These are phyloP conservation scores for Ormyrus pomaceus DNA, from an alignment of 2,888 invertebrate genomes.

Conservation along the genomic window DNA sequence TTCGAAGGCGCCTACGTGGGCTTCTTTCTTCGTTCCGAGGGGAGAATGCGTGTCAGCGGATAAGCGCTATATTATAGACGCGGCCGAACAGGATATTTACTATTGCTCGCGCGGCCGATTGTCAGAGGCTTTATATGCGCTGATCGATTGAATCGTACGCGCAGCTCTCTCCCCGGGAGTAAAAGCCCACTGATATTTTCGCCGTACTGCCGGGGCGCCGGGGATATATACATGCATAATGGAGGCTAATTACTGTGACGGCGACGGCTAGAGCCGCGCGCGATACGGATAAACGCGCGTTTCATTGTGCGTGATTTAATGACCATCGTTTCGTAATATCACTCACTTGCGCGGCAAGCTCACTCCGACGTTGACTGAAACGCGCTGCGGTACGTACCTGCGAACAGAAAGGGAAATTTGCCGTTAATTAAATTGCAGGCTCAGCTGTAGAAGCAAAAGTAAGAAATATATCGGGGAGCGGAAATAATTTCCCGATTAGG, in stretches of 20 bases:
- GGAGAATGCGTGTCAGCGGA: background rate
- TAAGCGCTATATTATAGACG: background rate
- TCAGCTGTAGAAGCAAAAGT: too few species aligned
- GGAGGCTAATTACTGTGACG: slow-evolving; percentile 34
- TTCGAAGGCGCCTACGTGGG: slow-evolving; percentile 29
- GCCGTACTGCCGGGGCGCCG: background rate
- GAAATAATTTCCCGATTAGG: too few species aligned
- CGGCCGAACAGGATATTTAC: background rate
- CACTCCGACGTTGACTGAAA: background rate
- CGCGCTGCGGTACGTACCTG: slow-evolving; percentile 56
- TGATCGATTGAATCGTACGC: too few species aligned
- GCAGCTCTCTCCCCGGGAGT: too few species aligned
- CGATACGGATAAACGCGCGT: background rate
- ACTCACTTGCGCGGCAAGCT: slow-evolving; percentile 2
- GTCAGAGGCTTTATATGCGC: too few species aligned
- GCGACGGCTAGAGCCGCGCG: background rate
- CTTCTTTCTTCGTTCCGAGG: background rate
- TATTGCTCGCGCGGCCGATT: background rate
- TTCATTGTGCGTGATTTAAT: slow-evolving; percentile 28
- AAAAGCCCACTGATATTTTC: slow-evolving; percentile 15
- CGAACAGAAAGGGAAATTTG: slow-evolving; percentile 53
- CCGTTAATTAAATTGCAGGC: slow-evolving; percentile 19
- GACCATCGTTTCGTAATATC: slow-evolving; percentile 15
- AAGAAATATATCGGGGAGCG: too few species aligned
- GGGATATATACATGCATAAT: slow-evolving; percentile 13